Evolutionary conservation across 1,140 invertebrate genomes (phyloP).

Genomic region (Aphelinus certus): DNA sequence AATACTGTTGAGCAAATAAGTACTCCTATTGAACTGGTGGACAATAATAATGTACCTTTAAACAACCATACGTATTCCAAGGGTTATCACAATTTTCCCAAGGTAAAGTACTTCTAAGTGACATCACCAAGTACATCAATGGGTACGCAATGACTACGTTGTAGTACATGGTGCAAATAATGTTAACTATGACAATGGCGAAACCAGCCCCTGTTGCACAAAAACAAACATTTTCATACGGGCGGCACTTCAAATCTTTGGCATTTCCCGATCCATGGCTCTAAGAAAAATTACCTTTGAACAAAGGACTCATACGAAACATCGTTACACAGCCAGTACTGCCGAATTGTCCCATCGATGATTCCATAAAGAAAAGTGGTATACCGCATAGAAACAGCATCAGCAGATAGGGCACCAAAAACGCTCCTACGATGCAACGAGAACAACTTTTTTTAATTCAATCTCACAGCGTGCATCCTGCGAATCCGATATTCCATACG

Average conservation of each 20-base stretch:
- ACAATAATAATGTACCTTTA: slow-evolving; percentile 59
- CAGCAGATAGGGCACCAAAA: slow-evolving; percentile 79
- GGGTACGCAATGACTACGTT: slow-evolving; percentile 94
- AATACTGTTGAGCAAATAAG: background rate
- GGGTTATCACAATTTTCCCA: slow-evolving; percentile 88
- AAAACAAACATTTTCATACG: no score
- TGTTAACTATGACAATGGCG: slow-evolving; percentile 85
- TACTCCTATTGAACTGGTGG: background rate
- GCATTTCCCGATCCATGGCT: no score
- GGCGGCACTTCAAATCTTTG: no score
- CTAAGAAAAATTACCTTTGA: slow-evolving; percentile 79
- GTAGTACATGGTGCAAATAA: slow-evolving; percentile 92
- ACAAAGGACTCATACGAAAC: slow-evolving; percentile 78
- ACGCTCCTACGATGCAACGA: slow-evolving; percentile 70
- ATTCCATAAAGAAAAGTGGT: slow-evolving; percentile 90
- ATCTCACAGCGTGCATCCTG: no score
- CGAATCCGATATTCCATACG: no score
- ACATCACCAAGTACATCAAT: slow-evolving; percentile 83
- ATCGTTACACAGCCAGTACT: slow-evolving; percentile 83
- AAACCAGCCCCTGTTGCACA: slow-evolving; percentile 77
- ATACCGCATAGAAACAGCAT: slow-evolving; percentile 84
- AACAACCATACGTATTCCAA: slow-evolving; percentile 87
- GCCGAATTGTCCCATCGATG: slow-evolving; percentile 86
- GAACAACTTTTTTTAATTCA: background rate
- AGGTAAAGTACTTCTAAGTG: slow-evolving; percentile 76